phyloP scores from a whole-genome alignment of 2,113 vertebrate species.

The Menura novaehollandiae region DNA sequence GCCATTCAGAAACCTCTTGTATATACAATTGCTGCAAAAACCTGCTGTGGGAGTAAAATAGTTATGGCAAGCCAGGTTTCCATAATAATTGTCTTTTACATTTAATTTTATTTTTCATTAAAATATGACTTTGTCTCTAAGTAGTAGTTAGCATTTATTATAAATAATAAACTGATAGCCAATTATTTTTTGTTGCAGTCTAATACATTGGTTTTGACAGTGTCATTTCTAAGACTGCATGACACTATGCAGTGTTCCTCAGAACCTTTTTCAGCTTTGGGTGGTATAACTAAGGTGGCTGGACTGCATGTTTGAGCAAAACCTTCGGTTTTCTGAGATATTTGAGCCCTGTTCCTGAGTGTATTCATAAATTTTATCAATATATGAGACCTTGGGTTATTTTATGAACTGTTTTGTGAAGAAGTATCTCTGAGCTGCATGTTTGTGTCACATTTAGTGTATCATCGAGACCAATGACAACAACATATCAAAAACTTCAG shows the following conservation, averaged over 20 bases:
- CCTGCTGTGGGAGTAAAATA: background rate
- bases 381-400: background rate
- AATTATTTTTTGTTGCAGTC: background rate
- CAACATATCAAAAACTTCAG: background rate
- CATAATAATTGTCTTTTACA: background rate
- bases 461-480: background rate
- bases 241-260: background rate
- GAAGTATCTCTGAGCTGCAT: background rate
- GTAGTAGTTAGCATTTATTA: background rate
- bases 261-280: background rate
- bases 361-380: background rate
- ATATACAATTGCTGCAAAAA: background rate
- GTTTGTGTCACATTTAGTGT: background rate
- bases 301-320: background rate
- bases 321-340: background rate
- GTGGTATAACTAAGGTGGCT: background rate
- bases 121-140: background rate
- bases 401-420: background rate
- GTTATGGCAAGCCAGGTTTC: background rate
- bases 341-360: background rate
- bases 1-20: background rate
- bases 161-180: background rate
- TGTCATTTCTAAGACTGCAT: background rate
- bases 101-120: background rate
- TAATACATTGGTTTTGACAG: background rate